Conservation (phyloP, 2,797 vertebrate species). For the Spheniscus humboldti region DNA sequence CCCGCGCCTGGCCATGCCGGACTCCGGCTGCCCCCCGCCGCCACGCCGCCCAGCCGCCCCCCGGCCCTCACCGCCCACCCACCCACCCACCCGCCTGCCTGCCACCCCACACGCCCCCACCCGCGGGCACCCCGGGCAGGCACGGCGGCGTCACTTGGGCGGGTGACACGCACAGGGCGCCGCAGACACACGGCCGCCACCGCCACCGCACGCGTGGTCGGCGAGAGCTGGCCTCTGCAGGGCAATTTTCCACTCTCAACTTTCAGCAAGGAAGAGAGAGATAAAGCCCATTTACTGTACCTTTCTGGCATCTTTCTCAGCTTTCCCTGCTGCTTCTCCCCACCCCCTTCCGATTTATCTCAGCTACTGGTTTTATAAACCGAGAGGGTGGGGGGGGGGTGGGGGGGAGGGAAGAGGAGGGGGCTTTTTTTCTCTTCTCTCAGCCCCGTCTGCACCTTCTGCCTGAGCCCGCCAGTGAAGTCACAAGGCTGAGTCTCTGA, state of each 20-base stretch:
- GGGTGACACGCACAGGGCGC: slow-evolving; percentile 25
- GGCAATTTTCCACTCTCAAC: slow-evolving; percentile 68
- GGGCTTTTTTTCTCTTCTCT: slow-evolving; percentile 54
- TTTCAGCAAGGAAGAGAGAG: slow-evolving; percentile 61
- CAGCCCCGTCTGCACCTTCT: slow-evolving; percentile 73
- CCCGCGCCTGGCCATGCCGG: neutral
- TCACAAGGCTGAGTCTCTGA: slow-evolving; percentile 77
- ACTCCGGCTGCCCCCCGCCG: neutral
- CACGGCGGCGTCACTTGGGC: slow-evolving; percentile 12
- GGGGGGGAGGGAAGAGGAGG: slow-evolving; percentile 1
- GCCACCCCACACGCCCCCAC: neutral
- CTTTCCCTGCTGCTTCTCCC: slow-evolving; percentile 71
- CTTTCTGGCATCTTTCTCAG: slow-evolving; percentile 68
- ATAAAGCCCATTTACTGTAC: slow-evolving; percentile 67
- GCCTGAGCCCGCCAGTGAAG: slow-evolving; percentile 74
- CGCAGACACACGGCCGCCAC: slow-evolving; percentile 18
- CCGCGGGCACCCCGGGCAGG: neutral
- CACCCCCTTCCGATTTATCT: slow-evolving; percentile 69
- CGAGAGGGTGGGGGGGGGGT: neutral
- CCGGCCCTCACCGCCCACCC: neutral
- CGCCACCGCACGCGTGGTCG: slow-evolving; percentile 24
- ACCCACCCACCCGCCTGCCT: neutral
- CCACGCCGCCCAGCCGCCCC: neutral
- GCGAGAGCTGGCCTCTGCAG: slow-evolving; percentile 47
- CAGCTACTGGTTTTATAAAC: slow-evolving; percentile 67